Evolutionary conservation across 2,888 invertebrate species (phyloP), one percentile per base, ranked within the genome.

Genomic region (Pristionchus arcanus): DNA sequence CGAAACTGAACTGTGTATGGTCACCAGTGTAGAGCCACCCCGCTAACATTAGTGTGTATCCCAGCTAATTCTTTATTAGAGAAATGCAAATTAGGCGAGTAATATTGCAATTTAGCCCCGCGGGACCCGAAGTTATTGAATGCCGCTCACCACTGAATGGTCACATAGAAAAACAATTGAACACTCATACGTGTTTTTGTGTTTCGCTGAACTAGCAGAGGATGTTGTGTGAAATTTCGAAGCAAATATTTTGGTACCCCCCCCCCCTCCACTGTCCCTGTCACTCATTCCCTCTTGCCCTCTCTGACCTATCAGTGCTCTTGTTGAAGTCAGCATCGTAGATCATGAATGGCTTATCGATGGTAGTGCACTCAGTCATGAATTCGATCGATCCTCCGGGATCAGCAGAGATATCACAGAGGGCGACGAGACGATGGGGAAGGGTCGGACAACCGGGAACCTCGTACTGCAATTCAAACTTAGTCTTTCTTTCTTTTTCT

Each of bases 301-400:
- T 37, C 31, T 21, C 71, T 49, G 91, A 97, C 96, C 97, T 97
- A 95, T 98, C 98, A 0, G 97, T 98, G 94, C 98, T 98, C 95
- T 98, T 98, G 95, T 99, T 98, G 91, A 98, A 97, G 95, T 99
- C 98, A 13, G 99, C 99, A 95, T 99, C 99, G 95, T 99, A 99
- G n/a, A 99, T 96, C 95, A 98, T 98, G 96, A 99, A 99, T 0
- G 99, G 99, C 4, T 98, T 98, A 95, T 99, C 99, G 90, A 99
- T 99, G 0, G 99, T 99, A 0, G 99, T 99, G 95, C 99, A 99
- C 95, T 99, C 99, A 94, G 98, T 98, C 99, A 99, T 99, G 95
- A 99, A 99, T 66, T 89, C 89, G 21, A 89, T 31, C 4, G 89
- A 89, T 0, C 98, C 98, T 94, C 99, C 98, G 0, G 99, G 99